Evolutionary conservation across 1,140 invertebrate genomes (phyloP), one percentile per base, ranked within the genome.

Genomic region (Carposina sasakii): DNA sequence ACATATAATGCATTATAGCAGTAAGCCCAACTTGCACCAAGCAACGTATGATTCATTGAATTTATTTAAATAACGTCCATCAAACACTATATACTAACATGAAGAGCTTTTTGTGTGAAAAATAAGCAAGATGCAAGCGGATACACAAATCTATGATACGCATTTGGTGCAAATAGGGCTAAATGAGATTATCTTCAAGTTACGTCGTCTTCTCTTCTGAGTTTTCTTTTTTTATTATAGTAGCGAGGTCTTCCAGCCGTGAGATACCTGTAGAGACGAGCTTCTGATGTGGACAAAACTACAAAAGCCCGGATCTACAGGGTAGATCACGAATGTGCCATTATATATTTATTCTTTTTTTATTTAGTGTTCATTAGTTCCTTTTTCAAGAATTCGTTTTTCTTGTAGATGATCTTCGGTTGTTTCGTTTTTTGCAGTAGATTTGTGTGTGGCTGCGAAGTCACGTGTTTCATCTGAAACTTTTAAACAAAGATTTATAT

Each of bases 261-360:
- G 95, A 96, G 94, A 96, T 96, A 97, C 95, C 95, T 97, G 94
- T 97, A 96, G 94, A 96, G 94, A 96, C 94, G 95, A 96, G 95
- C 95, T 97, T 96, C 95, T 97, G 95, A 96, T 91, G 87, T 86
- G 86, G 90, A 90, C 92, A 90, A 93, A 93, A 94, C 92, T 94
- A 96, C 94, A 96, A 96, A 96, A 96, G 94, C 94, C 94, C 94
- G 95, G 94, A 96, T 96, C 94, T 96, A 97, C 95, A 97, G 95
- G 95, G 94, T 97, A 96, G 94, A 95, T 96, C 94, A 96, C 94
- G 93, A 93, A 86, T 86, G 84, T 86, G 84, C 84, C 84, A 85
- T 63, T 63, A 48, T 60, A 49, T 49, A 51, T 41, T 64, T 72
- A 51, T 58, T 65, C 54, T 57, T 52, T 51, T 45, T 51, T 51